These are phyloP conservation scores for Oryzias woworae DNA, from an alignment of 2,113 vertebrate species.

Conservation along the genomic window DNA sequence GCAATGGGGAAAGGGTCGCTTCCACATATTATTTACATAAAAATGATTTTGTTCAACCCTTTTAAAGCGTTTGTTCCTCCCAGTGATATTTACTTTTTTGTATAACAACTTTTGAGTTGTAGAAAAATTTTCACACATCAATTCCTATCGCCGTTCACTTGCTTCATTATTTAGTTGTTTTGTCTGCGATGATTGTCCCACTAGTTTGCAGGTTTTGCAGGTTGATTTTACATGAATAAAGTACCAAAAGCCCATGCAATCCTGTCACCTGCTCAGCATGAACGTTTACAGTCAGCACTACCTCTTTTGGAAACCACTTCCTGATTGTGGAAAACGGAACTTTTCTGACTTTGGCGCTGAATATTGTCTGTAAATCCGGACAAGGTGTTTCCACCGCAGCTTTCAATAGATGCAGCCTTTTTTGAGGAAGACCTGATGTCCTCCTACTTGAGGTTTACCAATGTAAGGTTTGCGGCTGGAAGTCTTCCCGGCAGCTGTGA, in stretches of 20 bases:
- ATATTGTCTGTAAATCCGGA: slow-evolving; percentile 32
- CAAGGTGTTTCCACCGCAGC: slow-evolving; percentile 57
- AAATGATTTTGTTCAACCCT: slow-evolving; percentile 57
- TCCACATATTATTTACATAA: slow-evolving; percentile 46
- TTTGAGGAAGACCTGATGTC: slow-evolving; percentile 52
- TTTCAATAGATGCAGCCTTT: slow-evolving; percentile 50
- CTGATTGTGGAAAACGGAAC: slow-evolving; percentile 7
- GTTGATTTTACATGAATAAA: too few species aligned
- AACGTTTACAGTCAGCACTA: too few species aligned
- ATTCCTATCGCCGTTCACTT: too few species aligned
- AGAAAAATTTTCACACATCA: too few species aligned
- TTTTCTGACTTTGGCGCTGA: slow-evolving; percentile 66
- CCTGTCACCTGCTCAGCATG: too few species aligned
- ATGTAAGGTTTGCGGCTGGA: slow-evolving; percentile 47
- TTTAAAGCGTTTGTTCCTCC: slow-evolving; percentile 53
- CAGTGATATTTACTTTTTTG: too few species aligned
- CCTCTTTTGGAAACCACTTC: slow-evolving; percentile 26
- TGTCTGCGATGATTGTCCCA: too few species aligned
- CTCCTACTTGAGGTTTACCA: slow-evolving; percentile 40
- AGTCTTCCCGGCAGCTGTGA: slow-evolving; percentile 45
- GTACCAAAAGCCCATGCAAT: too few species aligned
- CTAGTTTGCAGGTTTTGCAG: too few species aligned
- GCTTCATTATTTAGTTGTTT: too few species aligned
- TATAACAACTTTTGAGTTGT: too few species aligned
- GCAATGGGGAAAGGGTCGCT: not conserved